Evolutionary conservation across 2,797 vertebrate species (phyloP), one percentile per base, ranked within the genome.

Genomic region (Xenopus petersii): DNA sequence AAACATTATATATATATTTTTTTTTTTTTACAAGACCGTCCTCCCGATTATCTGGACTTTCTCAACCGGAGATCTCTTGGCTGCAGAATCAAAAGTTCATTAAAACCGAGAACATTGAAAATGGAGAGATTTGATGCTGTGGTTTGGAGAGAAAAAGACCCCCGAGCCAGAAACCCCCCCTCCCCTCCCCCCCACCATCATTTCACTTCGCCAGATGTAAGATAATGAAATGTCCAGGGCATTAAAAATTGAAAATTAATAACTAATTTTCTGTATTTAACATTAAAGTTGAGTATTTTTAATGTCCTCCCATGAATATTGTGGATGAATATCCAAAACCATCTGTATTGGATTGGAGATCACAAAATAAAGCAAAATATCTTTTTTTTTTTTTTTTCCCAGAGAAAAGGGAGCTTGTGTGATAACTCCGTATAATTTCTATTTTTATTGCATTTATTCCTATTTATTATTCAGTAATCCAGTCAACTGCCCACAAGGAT

Each of bases 1-100:
- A 79, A 79, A 74, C 71, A 70, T 79, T 79, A 61, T 74, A 79
- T 79, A 51, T 51, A 51, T 51, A 49, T 2, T 2, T 49, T 49
- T 79, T 2, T 2, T 49, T 49, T 79, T 70, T 70, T 70, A 79
- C 67, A 70, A 79, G 71, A 66, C 77, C 71, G 17, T 74, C 71
- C 67, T 74, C 77, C 69, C 54, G 30, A 74, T 74, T 70, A 79
- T 79, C 77, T 79, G 77, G 77, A 70, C 55, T 70, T 74, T 74
- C 67, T 74, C 77, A 79, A 79, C 63, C 51, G 61, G 71, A 79
- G 71, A 79, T 70, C 49, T 74, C 61, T 79, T 79, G 77, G 77
- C 77, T 48, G 62, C 67, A 17, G 61, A 30, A 79, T 66, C 66
- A 74, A 70, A 74, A 79, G 77, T 74, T 79, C 68, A 79, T 70